phyloP scores from a whole-genome alignment of 2,797 vertebrate genomes.

The Buphagus erythrorhynchus region DNA sequence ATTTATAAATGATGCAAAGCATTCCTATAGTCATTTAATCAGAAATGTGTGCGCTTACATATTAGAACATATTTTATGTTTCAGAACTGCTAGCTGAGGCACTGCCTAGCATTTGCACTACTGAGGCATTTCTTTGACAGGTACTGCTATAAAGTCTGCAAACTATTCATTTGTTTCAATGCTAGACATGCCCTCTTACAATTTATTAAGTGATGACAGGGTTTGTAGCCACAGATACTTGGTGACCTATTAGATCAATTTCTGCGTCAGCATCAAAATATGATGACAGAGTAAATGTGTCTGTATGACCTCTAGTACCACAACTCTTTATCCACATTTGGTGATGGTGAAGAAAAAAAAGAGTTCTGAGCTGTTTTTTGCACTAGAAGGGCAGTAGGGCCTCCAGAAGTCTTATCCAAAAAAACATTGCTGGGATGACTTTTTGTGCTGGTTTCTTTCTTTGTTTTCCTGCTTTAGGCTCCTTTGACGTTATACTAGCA shows the following conservation, averaged over 20 bases:
- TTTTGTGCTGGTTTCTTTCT: neutral
- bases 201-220: neutral
- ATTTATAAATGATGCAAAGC: neutral
- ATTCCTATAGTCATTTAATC: neutral
- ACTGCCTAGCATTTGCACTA: neutral
- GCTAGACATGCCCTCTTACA: neutral
- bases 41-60: neutral
- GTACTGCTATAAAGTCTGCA: neutral
- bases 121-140: neutral
- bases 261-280: neutral
- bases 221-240: neutral
- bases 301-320: neutral
- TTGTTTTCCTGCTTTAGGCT: neutral
- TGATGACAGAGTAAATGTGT: neutral
- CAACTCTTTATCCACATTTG: neutral
- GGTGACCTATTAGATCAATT: neutral
- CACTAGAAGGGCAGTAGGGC: neutral
- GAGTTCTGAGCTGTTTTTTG: neutral
- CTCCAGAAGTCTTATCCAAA: neutral
- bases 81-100: neutral
- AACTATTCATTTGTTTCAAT: neutral
- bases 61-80: neutral
- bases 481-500: neutral
- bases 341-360: neutral
- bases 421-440: neutral